A percentile compares a stretch with the other conserved stretches of the same genome.
Evolutionary conservation across 2,113 vertebrate genomes (phyloP).

Genomic region (Syrmaticus mikado): DNA sequence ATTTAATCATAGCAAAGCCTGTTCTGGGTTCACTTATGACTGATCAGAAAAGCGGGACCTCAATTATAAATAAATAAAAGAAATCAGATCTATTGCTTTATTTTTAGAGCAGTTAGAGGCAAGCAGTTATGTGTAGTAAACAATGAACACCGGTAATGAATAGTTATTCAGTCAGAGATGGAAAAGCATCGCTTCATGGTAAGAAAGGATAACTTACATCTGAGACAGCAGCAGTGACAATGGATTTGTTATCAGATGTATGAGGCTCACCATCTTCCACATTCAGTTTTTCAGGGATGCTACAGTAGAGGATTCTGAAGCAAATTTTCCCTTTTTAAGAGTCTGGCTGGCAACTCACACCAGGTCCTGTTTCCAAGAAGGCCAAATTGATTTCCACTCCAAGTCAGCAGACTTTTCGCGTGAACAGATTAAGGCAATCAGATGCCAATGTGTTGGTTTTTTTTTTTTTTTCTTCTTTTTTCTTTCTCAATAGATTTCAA

Average conservation of each 20-base stretch:
- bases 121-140: neutral
- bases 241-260: neutral
- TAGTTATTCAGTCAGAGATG: neutral
- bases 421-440: neutral
- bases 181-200: neutral
- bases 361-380: neutral
- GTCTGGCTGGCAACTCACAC: neutral
- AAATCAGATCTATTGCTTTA: neutral
- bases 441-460: neutral
- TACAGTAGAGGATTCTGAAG: neutral
- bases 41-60: neutral
- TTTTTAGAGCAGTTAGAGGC: neutral
- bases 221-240: neutral
- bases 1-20: neutral
- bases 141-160: neutral
- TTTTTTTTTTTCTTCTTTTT: neutral
- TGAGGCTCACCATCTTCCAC: neutral
- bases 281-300: neutral
- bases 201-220: neutral
- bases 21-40: neutral
- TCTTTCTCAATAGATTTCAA: neutral
- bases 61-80: neutral
- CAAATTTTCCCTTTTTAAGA: neutral
- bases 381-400: conserved; percentile 25
- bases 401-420: neutral